phyloP scores from a whole-genome alignment of 2,888 invertebrate species.

The Cantharis rustica region DNA sequence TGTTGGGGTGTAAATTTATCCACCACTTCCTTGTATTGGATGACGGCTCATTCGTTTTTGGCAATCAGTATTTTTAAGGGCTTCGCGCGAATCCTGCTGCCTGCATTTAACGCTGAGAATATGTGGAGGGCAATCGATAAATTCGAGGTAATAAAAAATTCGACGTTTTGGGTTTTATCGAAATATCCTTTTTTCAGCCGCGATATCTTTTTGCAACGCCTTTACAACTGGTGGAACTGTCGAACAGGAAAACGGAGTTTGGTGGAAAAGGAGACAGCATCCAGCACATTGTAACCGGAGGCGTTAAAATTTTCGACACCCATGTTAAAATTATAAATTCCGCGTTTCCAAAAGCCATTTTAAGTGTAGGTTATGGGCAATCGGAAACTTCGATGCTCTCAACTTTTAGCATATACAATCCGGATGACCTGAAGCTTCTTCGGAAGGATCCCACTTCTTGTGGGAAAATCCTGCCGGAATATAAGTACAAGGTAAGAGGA shows the following conservation, averaged over 20 bases:
- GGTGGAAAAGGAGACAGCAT: not conserved
- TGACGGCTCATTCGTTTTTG: slow-evolving; percentile 37
- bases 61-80: slow-evolving; percentile 36
- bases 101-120: slow-evolving; percentile 26
- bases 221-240: not conserved
- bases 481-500: not conserved
- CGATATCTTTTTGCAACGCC: not conserved
- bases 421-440: not conserved
- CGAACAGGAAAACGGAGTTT: not conserved
- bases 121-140: not conserved
- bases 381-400: slow-evolving; percentile 6
- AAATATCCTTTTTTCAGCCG: not conserved
- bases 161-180: not conserved
- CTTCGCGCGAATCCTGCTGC: slow-evolving; percentile 34
- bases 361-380: slow-evolving; percentile 15
- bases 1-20: not conserved
- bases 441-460: not conserved
- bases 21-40: slow-evolving; percentile 44
- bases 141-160: not conserved
- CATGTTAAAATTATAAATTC: slow-evolving; percentile 22
- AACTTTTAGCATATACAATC: not conserved
- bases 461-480: not conserved
- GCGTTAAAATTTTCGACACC: slow-evolving; percentile 23
- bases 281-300: slow-evolving; percentile 26
- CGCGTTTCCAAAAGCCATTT: slow-evolving; percentile 44